These are phyloP conservation scores for Nycticebus coucang DNA, from an alignment of 2,113 vertebrate genomes.

Conservation along the genomic window DNA sequence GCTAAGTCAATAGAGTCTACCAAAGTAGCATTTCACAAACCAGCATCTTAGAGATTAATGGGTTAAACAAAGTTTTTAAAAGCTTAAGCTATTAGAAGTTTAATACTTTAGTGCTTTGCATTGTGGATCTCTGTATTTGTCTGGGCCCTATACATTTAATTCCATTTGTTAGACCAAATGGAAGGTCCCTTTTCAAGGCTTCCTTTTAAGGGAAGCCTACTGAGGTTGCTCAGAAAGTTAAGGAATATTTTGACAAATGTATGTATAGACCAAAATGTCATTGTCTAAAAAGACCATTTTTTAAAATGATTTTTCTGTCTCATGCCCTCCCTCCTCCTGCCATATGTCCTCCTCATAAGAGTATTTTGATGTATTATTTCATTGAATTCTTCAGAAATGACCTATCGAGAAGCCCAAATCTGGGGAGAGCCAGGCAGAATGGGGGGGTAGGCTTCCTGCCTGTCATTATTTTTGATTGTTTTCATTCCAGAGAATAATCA, in stretches of 20 bases:
- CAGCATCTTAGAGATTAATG: background rate
- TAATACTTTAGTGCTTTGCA: background rate
- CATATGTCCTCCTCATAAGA: background rate
- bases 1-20: background rate
- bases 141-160: background rate
- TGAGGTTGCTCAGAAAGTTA: constrained; percentile 4
- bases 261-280: background rate
- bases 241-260: background rate
- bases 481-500: background rate
- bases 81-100: background rate
- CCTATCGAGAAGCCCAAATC: background rate
- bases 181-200: too few relatives aligned
- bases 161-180: background rate
- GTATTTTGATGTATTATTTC: background rate
- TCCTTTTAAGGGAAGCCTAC: background rate
- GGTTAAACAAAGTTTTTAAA: background rate
- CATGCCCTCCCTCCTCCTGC: too few relatives aligned
- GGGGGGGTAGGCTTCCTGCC: background rate
- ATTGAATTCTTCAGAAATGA: constrained; percentile 1
- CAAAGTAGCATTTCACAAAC: background rate
- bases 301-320: too few relatives aligned
- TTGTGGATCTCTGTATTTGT: background rate
- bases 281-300: background rate
- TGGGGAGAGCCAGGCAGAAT: background rate
- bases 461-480: background rate